Base-by-base conservation (phyloP, 2,888 invertebrate species). In the Meiosimyza platycephala region DNA sequence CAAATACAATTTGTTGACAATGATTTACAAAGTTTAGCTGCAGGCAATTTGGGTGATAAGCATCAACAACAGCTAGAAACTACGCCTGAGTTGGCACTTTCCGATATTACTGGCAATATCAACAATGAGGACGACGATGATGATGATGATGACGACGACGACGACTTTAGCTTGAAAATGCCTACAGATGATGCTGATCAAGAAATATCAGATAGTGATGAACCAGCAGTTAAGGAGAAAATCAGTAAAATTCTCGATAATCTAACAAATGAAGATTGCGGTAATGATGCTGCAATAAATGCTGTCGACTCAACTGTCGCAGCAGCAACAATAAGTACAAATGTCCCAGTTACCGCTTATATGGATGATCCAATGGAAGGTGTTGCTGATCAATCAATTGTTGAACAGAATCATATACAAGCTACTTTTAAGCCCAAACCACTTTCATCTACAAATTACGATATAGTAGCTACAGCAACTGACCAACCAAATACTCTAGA, bases 201-300 rank as follows among this genome's bases (percentile, higher is more conserved):
- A 40, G 82, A 85, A n/a, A 80, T 84, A 74, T 84, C 84, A 12
- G 85, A 86, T 64, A 83, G 82, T 57, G 86, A 81, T 71, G 84
- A 84, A 74, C 84, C 83, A 0, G 84, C 83, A 0, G 85, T 86
- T 0, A 85, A 87, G 75, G 84, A 84, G 57, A 86, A 85, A 77
- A 85, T 86, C 22, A 84, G 84, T 72, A 84, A 86, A 77, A 87
- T 86, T 40, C 78, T 86, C 22, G 85, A 85, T 67, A 85, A 85
- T 73, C 76, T 86, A 7, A 85, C 86, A 13, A 85, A 85, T 72
- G 86, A 86, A 55, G 86, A 86, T 68, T 85, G 86, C 40, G 80
- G 78, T 3, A 85, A 84, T 67, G 81, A 84, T 1, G 77, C 84
- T 60, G 80, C 81, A 11, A 76, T 83, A 2, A 79, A 80, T 28